These are phyloP conservation scores for Drosophila niveifrons DNA, from an alignment of 2,888 invertebrate genomes.

Conservation along the genomic window DNA sequence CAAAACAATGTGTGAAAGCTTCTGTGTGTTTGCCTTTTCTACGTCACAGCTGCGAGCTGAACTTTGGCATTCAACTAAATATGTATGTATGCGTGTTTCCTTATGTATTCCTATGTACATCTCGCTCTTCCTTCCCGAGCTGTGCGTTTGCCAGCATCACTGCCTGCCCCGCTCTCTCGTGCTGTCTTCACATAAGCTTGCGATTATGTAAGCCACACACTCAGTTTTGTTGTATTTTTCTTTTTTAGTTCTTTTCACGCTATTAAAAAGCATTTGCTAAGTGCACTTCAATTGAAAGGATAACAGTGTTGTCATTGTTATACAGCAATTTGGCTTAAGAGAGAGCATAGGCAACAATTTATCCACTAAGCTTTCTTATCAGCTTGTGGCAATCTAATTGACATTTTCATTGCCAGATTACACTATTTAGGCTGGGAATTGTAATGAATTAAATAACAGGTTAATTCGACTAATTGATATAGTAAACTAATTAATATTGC, in stretches of 20 bases:
- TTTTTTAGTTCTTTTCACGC: slow-evolving; percentile 49
- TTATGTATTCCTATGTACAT: not conserved
- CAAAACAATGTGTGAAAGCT: slow-evolving; percentile 44
- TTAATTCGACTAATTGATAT: slow-evolving; percentile 1
- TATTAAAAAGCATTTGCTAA: slow-evolving; percentile 28
- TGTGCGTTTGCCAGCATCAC: slow-evolving; percentile 5
- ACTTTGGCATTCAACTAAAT: slow-evolving; percentile 72
- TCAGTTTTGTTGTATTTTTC: not conserved
- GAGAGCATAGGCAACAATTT: slow-evolving; percentile 18
- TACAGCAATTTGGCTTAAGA: slow-evolving; percentile 17
- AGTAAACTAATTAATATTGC: not conserved
- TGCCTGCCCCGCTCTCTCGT: slow-evolving; percentile 3
- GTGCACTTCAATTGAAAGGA: slow-evolving; percentile 70
- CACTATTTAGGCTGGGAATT: not conserved
- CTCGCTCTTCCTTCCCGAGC: slow-evolving; percentile 17
- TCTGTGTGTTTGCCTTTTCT: slow-evolving; percentile 34
- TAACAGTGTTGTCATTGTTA: slow-evolving; percentile 66
- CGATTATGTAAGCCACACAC: slow-evolving; percentile 70
- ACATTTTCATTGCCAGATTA: slow-evolving; percentile 4
- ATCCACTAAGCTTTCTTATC: slow-evolving; percentile 32
- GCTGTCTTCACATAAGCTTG: slow-evolving; percentile 64
- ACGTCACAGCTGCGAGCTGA: slow-evolving; percentile 62
- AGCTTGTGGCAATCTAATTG: slow-evolving; percentile 5
- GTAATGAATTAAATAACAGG: slow-evolving; percentile 5
- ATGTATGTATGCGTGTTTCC: slow-evolving; percentile 2